phyloP scores from a whole-genome alignment of 2,888 invertebrate species.

The Tubulanus polymorphus region DNA sequence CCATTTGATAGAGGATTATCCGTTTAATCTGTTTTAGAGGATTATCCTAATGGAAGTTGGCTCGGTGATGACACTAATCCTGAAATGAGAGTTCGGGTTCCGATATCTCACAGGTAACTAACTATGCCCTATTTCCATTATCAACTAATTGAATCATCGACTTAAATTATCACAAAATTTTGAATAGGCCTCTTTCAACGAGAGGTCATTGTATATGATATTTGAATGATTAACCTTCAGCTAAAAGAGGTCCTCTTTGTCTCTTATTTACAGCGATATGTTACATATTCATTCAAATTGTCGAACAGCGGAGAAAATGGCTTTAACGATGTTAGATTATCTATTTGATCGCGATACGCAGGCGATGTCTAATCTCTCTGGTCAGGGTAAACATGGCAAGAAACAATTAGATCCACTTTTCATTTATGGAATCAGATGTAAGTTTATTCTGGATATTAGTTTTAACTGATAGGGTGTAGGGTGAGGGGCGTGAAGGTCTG shows the following conservation, averaged over 20 bases:
- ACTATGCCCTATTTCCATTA: too few species aligned
- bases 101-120: slow-evolving; percentile 54
- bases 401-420: slow-evolving; percentile 58
- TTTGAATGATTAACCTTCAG: too few species aligned
- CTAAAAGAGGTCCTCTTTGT: too few species aligned
- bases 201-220: too few species aligned
- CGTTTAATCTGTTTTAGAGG: slow-evolving; percentile 38
- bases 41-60: slow-evolving; percentile 58
- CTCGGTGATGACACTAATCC: slow-evolving; percentile 56
- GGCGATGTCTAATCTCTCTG: slow-evolving; percentile 57
- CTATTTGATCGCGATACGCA: slow-evolving; percentile 57
- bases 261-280: slow-evolving; percentile 43
- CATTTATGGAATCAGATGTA: slow-evolving; percentile 55
- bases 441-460: slow-evolving; percentile 21
- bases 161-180: too few species aligned
- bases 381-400: slow-evolving; percentile 58
- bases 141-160: too few species aligned
- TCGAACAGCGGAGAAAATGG: slow-evolving; percentile 59
- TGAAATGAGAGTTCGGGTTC: slow-evolving; percentile 56
- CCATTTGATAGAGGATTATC: too few species aligned
- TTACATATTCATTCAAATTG: slow-evolving; percentile 58
- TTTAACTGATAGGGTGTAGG: neutral
- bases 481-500: neutral
- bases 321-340: slow-evolving; percentile 57
- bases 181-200: too few species aligned